These are phyloP conservation scores for Agonopterix arenella DNA, from an alignment of 2,888 invertebrate genomes.

Conservation along the genomic window DNA sequence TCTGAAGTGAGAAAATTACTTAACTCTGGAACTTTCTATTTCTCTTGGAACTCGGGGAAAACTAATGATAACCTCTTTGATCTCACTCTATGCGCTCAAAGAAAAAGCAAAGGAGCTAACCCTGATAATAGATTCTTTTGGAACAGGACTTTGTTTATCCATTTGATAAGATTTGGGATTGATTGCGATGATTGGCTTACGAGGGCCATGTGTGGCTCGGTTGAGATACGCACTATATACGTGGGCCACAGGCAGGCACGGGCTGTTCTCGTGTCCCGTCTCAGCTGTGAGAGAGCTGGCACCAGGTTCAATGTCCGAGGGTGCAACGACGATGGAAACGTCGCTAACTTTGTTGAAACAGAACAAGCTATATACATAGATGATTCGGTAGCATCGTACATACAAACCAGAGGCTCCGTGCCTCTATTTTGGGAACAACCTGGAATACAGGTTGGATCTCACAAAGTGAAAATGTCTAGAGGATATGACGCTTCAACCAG, in stretches of 20 bases:
- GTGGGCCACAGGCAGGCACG: conserved; percentile 96
- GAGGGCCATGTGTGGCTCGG: conserved; percentile 97
- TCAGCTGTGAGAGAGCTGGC: conserved; percentile 98
- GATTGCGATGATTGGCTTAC: conserved; percentile 94
- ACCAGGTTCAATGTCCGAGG: conserved; percentile 98
- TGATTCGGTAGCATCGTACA: conserved; percentile 91
- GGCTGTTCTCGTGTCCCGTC: conserved; percentile 95
- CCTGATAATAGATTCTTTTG: conserved; percentile 99
- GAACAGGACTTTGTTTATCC: conserved; percentile 97
- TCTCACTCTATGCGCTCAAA: conserved; percentile 95
- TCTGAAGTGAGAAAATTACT: conserved; percentile 88
- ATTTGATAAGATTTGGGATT: conserved; percentile 93
- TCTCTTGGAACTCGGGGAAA: conserved; percentile 85
- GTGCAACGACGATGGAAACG: conserved; percentile 99
- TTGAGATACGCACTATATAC: conserved; percentile 98
- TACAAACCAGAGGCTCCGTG: conserved; percentile 97
- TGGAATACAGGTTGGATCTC: conserved; percentile 98
- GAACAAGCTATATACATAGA: conserved; percentile 97
- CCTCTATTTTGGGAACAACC: conserved; percentile 99
- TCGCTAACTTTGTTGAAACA: conserved; percentile 99
- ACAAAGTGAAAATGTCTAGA: conserved; percentile 97
- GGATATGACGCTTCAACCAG: conserved; percentile 96
- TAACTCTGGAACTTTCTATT: conserved; percentile 99
- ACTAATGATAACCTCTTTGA: conserved; percentile 81
- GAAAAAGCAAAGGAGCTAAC: conserved; percentile 85